Evolutionary conservation across 1,140 invertebrate genomes (phyloP).

Genomic region (Pseudomyrmex dendroicus): DNA sequence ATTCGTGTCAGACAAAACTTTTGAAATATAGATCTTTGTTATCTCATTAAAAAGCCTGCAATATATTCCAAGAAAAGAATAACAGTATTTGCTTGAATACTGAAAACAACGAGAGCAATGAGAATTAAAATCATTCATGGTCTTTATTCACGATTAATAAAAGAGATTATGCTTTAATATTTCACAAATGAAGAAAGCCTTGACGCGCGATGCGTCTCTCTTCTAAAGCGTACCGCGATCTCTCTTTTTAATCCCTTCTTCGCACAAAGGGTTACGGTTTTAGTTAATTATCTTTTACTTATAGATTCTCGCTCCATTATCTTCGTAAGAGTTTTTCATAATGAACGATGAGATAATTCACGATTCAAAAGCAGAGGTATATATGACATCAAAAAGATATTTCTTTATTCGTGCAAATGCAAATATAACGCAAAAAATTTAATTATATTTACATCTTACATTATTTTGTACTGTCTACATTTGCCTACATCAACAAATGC

Average conservation of each 20-base stretch:
- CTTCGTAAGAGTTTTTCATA: background rate
- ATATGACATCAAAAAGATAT: no score
- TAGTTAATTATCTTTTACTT: conserved; percentile 24
- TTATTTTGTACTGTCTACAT: background rate
- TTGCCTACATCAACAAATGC: no score
- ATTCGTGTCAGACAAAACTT: conserved; percentile 59
- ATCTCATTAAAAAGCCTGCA: background rate
- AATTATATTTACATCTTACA: background rate
- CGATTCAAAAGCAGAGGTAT: background rate
- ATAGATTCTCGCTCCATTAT: background rate
- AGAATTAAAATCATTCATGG: background rate
- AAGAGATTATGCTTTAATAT: conserved; percentile 2
- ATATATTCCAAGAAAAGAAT: background rate
- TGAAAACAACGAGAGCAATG: background rate
- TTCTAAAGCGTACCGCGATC: background rate
- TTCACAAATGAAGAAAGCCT: background rate
- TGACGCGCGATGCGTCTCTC: background rate
- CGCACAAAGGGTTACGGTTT: background rate
- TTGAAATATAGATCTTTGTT: background rate
- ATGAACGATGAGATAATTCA: background rate
- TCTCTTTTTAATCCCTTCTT: conserved; percentile 8
- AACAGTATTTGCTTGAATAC: background rate
- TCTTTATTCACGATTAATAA: background rate
- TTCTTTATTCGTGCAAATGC: no score
- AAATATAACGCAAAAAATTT: no score